phyloP scores from a whole-genome alignment of 2,797 vertebrate genomes.

The Myotis daubentonii region DNA sequence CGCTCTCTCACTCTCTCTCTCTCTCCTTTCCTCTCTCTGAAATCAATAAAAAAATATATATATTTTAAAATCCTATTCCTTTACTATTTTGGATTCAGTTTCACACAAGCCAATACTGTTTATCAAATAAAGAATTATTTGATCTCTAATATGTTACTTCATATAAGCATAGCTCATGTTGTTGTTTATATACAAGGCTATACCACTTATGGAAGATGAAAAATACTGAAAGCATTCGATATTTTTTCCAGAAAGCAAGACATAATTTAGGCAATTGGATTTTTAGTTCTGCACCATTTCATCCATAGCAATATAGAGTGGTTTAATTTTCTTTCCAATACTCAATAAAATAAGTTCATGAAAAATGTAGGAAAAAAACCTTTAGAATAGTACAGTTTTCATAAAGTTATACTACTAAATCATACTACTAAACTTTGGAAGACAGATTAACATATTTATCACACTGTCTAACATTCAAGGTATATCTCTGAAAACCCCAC shows the following conservation, averaged over 20 bases:
- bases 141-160: conserved; percentile 19
- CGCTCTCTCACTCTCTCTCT: too few species aligned
- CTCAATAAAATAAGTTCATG: conserved; percentile 35
- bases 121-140: neutral
- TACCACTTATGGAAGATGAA: neutral
- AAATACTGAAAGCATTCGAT: neutral
- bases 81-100: conserved; percentile 5
- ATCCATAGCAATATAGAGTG: neutral
- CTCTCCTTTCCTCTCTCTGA: too few species aligned
- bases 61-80: neutral
- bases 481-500: conserved; percentile 5
- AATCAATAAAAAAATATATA: too few species aligned
- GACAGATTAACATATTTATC: neutral
- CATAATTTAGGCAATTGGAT: conserved; percentile 6
- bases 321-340: conserved; percentile 52
- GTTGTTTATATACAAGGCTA: neutral
- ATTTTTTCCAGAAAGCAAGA: conserved; percentile 34
- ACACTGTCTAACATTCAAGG: neutral
- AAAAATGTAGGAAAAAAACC: conserved; percentile 21
- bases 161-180: neutral
- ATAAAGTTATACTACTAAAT: neutral
- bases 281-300: conserved; percentile 45
- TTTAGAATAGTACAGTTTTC: neutral
- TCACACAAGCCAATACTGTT: neutral
- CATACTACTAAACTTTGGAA: neutral